Evolutionary conservation across 2,888 invertebrate species (phyloP).

Genomic region (Neocrepidodera transversa): DNA sequence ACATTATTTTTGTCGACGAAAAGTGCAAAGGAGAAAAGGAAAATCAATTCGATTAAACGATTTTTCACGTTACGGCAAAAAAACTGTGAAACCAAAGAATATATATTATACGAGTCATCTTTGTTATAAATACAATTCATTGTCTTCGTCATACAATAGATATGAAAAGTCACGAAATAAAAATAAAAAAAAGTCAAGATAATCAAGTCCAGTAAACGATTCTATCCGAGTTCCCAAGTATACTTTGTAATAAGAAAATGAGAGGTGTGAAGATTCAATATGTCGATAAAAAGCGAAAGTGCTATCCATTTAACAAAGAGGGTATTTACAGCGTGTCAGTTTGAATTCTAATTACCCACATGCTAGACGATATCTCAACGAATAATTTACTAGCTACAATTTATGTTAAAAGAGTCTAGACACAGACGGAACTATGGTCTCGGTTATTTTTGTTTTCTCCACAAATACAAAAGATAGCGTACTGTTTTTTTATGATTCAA

Average conservation of each 20-base stretch:
- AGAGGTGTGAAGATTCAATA: background rate
- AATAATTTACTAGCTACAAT: no score
- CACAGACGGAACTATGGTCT: no score
- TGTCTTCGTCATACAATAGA: constrained; percentile 2
- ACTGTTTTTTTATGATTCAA: no score
- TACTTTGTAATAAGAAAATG: background rate
- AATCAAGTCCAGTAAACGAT: constrained; percentile 1
- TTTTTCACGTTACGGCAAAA: no score
- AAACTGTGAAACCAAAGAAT: background rate
- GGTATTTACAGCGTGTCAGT: background rate
- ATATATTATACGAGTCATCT: background rate
- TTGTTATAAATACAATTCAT: constrained; percentile 1
- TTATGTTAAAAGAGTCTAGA: no score
- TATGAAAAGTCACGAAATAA: constrained; percentile 1
- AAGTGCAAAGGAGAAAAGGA: no score
- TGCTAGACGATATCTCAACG: no score
- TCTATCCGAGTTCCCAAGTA: background rate
- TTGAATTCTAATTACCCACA: constrained; percentile 2
- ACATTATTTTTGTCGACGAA: no score
- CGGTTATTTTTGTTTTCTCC: no score
- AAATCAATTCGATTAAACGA: no score
- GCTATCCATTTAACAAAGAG: background rate
- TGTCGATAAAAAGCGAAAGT: constrained; percentile 1
- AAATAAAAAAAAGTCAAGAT: background rate
- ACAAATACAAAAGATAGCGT: no score